A percentile compares a stretch with the other conserved stretches of the same genome.
Conservation (phyloP, 2,888 invertebrate species). For the Drosophila flavopinicola region DNA sequence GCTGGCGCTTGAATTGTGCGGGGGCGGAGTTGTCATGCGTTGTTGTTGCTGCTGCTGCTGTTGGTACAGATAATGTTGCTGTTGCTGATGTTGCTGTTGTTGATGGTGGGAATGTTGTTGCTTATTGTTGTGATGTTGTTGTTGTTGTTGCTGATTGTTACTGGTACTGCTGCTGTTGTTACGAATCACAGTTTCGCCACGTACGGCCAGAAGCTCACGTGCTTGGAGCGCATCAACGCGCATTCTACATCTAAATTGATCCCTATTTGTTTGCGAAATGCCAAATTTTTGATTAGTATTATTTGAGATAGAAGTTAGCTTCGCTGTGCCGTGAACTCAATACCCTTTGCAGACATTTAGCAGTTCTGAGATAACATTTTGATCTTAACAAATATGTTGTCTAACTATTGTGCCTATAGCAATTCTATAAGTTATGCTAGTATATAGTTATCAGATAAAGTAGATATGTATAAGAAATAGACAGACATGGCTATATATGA, state of each 20-base stretch:
- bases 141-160: constrained; percentile 56
- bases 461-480: no score
- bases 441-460: no score
- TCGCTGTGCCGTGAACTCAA: neutral
- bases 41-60: constrained; percentile 62
- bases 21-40: constrained; percentile 49
- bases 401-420: no score
- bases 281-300: neutral
- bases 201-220: constrained; percentile 82
- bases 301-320: neutral
- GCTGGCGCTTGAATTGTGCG: constrained; percentile 24
- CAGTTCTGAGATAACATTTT: no score
- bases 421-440: no score
- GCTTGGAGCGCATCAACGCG: constrained; percentile 84
- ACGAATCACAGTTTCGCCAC: constrained; percentile 81
- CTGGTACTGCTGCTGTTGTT: constrained; percentile 61
- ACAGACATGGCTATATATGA: no score
- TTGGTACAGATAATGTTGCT: constrained; percentile 56
- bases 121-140: constrained; percentile 70
- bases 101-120: constrained; percentile 77
- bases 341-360: no score
- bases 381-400: no score
- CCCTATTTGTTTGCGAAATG: constrained; percentile 65
- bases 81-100: constrained; percentile 56
- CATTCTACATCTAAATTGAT: constrained; percentile 84